Conservation (phyloP, 2,797 vertebrate genomes). For the Tiaroga cobitis region DNA sequence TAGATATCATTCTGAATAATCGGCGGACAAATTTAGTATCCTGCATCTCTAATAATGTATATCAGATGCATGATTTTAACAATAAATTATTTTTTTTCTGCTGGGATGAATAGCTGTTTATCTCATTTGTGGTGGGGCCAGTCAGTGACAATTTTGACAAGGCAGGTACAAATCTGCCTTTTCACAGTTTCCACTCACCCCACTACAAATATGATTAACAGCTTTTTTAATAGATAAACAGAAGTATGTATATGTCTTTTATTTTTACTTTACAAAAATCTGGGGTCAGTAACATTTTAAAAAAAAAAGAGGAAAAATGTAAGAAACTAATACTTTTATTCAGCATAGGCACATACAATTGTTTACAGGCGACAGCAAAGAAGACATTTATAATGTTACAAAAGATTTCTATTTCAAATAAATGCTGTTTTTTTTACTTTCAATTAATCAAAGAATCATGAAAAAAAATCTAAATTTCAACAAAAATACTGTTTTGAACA, state of each 20-base stretch:
- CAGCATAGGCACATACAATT: no score
- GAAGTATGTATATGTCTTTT: not conserved
- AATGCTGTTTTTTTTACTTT: not conserved
- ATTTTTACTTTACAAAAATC: not conserved
- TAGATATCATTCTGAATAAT: no score
- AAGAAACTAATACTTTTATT: no score
- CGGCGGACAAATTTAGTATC: no score
- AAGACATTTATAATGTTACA: not conserved
- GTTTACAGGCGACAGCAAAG: not conserved
- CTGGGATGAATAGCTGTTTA: not conserved
- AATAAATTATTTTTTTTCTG: no score
- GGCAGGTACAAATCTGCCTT: not conserved
- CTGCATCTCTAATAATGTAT: no score
- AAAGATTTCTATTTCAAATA: not conserved
- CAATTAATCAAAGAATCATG: not conserved
- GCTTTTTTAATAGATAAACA: not conserved
- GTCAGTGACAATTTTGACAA: not conserved
- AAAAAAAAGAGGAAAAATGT: no score
- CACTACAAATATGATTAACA: not conserved
- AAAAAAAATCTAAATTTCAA: not conserved
- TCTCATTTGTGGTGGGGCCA: not conserved
- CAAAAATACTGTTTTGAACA: no score
- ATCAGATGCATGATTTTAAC: no score
- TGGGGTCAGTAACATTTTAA: no score
- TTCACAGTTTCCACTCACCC: not conserved